Conservation (phyloP, 2,797 vertebrate species). For the Loriculus beryllinus region DNA sequence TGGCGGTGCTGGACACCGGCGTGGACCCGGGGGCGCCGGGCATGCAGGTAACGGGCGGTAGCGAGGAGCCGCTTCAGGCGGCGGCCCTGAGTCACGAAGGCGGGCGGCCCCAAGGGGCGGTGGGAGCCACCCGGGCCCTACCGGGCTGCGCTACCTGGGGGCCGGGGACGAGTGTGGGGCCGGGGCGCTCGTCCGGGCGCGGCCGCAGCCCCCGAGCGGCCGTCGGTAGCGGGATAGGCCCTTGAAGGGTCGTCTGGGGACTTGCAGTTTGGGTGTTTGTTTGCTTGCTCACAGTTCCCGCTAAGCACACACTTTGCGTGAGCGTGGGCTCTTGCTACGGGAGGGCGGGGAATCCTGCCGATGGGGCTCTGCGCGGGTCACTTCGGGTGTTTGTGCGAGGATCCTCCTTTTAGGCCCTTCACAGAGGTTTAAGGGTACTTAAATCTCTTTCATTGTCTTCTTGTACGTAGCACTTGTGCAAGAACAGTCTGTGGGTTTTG, state of each 20-base stretch:
- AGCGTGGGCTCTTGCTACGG: background rate
- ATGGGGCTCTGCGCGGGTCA: accelerated
- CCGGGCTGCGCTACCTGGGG: background rate
- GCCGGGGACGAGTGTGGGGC: too few relatives aligned
- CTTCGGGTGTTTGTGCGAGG: background rate
- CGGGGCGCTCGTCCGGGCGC: background rate
- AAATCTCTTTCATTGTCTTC: background rate
- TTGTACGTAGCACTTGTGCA: background rate
- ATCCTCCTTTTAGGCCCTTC: background rate
- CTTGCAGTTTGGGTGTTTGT: background rate
- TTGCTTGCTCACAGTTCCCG: background rate
- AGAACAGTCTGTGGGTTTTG: background rate
- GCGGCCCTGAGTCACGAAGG: constrained; percentile 49
- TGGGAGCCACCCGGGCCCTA: background rate
- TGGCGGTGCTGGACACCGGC: constrained; percentile 94
- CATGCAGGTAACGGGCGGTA: constrained; percentile 86
- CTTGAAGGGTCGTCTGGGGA: background rate
- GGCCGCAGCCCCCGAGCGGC: background rate
- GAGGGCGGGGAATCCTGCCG: background rate
- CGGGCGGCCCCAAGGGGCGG: background rate
- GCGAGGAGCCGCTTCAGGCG: background rate
- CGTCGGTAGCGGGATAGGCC: background rate
- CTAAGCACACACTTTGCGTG: accelerated
- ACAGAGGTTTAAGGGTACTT: background rate
- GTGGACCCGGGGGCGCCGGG: constrained; percentile 96